Evolutionary conservation across 2,888 invertebrate genomes (phyloP), one percentile per base, ranked within the genome.

Genomic region (Heliconius cydno): DNA sequence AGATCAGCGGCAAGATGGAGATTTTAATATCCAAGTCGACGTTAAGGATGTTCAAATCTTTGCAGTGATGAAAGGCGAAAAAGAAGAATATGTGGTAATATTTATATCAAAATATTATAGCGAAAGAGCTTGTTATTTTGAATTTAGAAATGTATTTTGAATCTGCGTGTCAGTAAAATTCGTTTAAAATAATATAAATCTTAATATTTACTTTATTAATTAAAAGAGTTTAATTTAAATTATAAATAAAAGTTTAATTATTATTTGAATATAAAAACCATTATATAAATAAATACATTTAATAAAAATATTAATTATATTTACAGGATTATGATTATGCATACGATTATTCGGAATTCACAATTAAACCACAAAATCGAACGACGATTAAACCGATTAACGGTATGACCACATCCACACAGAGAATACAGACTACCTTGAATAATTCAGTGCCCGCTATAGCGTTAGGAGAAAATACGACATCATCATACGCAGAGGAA

Each of bases 1-100:
- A 90, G 97, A 98, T 90, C 97, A 98, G 90, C 96, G 97, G 70
- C 98, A 98, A 92, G 96, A 96, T 6, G 98, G 98, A 30, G 96
- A 97, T 85, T 95, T 97, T 84, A 98, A 98, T 90, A 96, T 98
- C 84, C 97, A 97, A 88, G 95, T 98, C 82, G 97, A 97, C 90
- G 92, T 98, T 83, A 98, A 97, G 92, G 97, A 98, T 91, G 95
- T 98, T 83, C 96, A 97, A 86, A 96, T 98, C 85, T 95, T 98
- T 85, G 97, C 97, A 12, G 88, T 97, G 60, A 87, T 97, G 82
- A 96, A 96, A 85, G 96, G 96, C 65, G 95, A 95, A 65, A 91
- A 95, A 85, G 96, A 96, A 82, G 96, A 96, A 86, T 96, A 96
- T 87, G 96, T 96, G 96, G 97, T 92, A 84, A 91, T 92, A 65